Evolutionary conservation across 2,888 invertebrate species (phyloP).

Genomic region (Tineola bisselliella): DNA sequence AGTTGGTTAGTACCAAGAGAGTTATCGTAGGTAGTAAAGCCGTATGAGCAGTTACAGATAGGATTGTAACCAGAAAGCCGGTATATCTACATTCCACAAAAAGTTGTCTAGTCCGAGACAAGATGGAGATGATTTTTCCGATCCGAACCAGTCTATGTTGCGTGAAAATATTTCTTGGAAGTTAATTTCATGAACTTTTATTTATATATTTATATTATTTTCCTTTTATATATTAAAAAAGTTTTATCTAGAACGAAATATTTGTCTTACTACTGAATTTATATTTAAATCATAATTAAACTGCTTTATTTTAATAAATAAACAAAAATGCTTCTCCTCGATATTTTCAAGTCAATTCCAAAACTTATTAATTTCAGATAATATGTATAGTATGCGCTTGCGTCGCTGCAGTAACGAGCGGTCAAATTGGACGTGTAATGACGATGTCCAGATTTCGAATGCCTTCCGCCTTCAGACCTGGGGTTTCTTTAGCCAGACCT

Average conservation of each 20-base stretch:
- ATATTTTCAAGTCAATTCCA: too few species aligned
- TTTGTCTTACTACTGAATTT: too few species aligned
- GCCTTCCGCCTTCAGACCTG: slow-evolving; percentile 46
- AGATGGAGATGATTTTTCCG: neutral
- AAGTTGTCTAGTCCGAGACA: neutral
- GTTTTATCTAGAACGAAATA: too few species aligned
- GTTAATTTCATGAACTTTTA: neutral
- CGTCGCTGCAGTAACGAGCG: neutral
- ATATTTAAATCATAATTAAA: too few species aligned
- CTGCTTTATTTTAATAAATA: too few species aligned
- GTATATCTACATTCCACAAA: neutral
- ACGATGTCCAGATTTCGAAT: slow-evolving; percentile 32
- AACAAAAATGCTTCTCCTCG: too few species aligned
- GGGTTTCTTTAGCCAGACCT: slow-evolving; percentile 38
- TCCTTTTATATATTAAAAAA: too few species aligned
- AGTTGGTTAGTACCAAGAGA: too few species aligned
- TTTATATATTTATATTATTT: too few species aligned
- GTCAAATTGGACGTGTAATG: slow-evolving; percentile 32
- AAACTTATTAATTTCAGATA: neutral
- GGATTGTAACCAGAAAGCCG: neutral
- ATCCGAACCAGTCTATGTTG: neutral
- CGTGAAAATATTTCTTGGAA: neutral
- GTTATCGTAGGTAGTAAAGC: too few species aligned
- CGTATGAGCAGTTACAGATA: too few species aligned
- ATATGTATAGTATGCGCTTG: neutral